Evolutionary conservation across 2,797 vertebrate genomes (phyloP).

Genomic region (Tapirus indicus): DNA sequence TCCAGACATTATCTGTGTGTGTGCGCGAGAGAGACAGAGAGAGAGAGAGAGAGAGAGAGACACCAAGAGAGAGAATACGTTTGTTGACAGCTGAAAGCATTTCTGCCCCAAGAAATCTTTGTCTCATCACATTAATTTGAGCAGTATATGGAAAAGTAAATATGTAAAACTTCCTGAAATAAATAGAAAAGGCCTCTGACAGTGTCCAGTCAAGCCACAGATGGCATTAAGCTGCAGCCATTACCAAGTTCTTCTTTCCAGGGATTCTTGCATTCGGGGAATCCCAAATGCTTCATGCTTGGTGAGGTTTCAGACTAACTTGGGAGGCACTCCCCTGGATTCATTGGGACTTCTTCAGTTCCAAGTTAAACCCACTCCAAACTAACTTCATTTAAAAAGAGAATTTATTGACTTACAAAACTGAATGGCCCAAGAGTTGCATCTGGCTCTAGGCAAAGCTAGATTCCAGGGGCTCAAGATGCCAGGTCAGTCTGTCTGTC

Average conservation of each 20-base stretch:
- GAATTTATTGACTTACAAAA: not conserved
- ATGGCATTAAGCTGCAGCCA: not conserved
- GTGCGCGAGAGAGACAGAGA: not conserved
- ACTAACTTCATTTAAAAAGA: not conserved
- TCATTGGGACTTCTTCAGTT: not conserved
- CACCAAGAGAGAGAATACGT: not conserved
- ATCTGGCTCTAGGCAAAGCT: not conserved
- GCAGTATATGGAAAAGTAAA: not conserved
- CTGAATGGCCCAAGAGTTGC: not conserved
- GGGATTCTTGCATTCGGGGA: not conserved
- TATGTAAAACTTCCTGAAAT: not conserved
- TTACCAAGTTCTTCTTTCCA: not conserved
- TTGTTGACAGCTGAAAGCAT: not conserved
- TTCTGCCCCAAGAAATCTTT: constrained; percentile 33
- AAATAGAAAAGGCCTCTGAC: not conserved
- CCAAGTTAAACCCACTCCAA: not conserved
- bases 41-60: not conserved
- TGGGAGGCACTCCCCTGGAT: not conserved
- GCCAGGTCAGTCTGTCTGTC: not conserved
- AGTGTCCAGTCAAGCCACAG: not conserved
- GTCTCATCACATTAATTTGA: not conserved
- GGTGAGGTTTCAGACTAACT: not conserved
- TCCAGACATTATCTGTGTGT: not conserved
- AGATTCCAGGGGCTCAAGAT: not conserved
- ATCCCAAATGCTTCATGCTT: not conserved